These are phyloP conservation scores for Hemaris fuciformis DNA, from an alignment of 2,888 invertebrate genomes.

Conservation along the genomic window DNA sequence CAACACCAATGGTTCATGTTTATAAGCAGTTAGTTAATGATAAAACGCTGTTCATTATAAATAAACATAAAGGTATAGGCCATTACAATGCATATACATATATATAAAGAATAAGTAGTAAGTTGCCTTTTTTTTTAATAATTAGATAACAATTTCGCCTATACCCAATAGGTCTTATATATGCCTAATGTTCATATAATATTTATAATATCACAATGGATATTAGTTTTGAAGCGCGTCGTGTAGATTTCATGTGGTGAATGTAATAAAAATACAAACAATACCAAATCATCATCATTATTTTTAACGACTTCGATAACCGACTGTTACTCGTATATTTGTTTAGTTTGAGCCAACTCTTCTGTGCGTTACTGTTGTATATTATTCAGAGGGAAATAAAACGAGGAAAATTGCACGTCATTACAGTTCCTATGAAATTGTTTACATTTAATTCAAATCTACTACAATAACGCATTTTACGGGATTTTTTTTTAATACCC, in stretches of 20 bases:
- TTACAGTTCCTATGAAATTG: background rate
- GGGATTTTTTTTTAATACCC: no score
- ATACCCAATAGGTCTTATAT: no score
- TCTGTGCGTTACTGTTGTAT: background rate
- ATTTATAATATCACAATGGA: background rate
- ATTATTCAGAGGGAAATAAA: background rate
- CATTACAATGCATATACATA: background rate
- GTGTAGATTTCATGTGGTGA: background rate
- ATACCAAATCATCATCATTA: slow-evolving; percentile 10
- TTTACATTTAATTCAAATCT: no score
- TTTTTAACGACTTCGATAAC: slow-evolving; percentile 13
- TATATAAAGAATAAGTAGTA: no score
- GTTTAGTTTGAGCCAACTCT: background rate
- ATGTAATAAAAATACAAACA: background rate
- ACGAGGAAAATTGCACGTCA: background rate
- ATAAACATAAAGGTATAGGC: background rate
- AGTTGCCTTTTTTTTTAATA: no score
- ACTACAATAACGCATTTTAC: no score
- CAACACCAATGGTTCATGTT: background rate
- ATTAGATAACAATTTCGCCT: no score
- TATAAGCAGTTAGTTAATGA: background rate
- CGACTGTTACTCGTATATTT: background rate
- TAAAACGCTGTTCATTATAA: background rate
- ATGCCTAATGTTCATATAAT: no score
- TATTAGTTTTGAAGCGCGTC: background rate